These are phyloP conservation scores for Octopus bimaculoides DNA, from an alignment of 1,140 invertebrate species.

Conservation along the genomic window DNA sequence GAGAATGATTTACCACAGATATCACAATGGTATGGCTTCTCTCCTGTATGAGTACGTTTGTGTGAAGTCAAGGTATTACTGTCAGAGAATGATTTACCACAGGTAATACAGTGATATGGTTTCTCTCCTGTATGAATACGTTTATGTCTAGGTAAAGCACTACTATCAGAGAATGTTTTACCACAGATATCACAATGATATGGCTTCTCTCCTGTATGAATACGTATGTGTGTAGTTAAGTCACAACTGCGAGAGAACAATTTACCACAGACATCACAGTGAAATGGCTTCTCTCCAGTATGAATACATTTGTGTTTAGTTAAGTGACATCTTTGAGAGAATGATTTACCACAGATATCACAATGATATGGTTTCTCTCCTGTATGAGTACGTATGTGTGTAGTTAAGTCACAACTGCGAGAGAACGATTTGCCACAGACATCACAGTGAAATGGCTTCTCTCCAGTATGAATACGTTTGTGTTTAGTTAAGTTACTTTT, in stretches of 20 bases:
- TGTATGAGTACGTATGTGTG: slow-evolving; percentile 49
- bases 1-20: not conserved
- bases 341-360: slow-evolving; percentile 45
- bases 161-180: slow-evolving; percentile 22
- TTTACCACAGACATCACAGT: slow-evolving; percentile 21
- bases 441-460: slow-evolving; percentile 17
- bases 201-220: slow-evolving; percentile 53
- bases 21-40: not conserved
- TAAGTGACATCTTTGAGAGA: slow-evolving; percentile 66
- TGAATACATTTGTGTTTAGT: slow-evolving; percentile 94
- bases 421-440: slow-evolving; percentile 15
- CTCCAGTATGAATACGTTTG: slow-evolving; percentile 45
- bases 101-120: slow-evolving; percentile 50
- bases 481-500: slow-evolving; percentile 46
- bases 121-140: slow-evolving; percentile 47
- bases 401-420: slow-evolving; percentile 10
- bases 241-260: slow-evolving; percentile 25
- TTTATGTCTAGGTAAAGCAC: slow-evolving; percentile 39
- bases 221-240: slow-evolving; percentile 47
- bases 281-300: slow-evolving; percentile 30
- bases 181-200: slow-evolving; percentile 27
- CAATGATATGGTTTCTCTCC: slow-evolving; percentile 51
- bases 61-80: not conserved
- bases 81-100: slow-evolving; percentile 34
- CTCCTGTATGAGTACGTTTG: not conserved